A percentile compares a stretch with the other conserved stretches of the same genome.
phyloP scores from a whole-genome alignment of 2,797 vertebrate species.

The Triplophysa bombifrons region DNA sequence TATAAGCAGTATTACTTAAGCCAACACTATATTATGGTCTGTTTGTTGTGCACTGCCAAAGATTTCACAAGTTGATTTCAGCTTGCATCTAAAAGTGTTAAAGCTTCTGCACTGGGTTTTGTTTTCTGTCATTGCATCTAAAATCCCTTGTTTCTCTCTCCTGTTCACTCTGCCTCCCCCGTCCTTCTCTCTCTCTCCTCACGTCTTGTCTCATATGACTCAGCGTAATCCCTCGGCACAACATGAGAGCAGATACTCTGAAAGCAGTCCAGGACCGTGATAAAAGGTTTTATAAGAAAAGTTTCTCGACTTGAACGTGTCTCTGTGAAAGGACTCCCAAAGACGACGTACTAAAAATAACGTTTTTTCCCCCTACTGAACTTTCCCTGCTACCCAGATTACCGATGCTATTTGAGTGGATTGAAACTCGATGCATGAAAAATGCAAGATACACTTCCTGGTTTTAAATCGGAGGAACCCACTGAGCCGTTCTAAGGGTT shows the following conservation, averaged over 20 bases:
- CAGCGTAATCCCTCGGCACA: constrained; percentile 51
- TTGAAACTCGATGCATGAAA: constrained; percentile 16
- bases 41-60: background rate
- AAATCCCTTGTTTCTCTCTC: constrained; percentile 2
- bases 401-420: constrained; percentile 23
- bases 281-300: constrained; percentile 52
- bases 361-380: constrained; percentile 21
- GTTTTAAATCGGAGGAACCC: constrained; percentile 23
- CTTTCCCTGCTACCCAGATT: constrained; percentile 27
- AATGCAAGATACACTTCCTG: constrained; percentile 16
- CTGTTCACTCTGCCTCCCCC: background rate
- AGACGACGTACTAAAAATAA: constrained; percentile 49
- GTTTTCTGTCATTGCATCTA: constrained; percentile 20
- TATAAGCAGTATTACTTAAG: background rate
- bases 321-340: constrained; percentile 9
- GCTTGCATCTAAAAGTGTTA: background rate
- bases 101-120: background rate
- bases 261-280: constrained; percentile 44
- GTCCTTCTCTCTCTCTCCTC: background rate
- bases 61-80: background rate
- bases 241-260: constrained; percentile 43
- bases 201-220: constrained; percentile 37
- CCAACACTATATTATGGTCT: background rate
- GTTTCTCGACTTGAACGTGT: constrained; percentile 16
- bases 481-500: constrained; percentile 35